Percentiles rank a stretch among this genome's conserved stretches.
Evolutionary conservation across 2,888 invertebrate species (phyloP).

Genomic region (Belgica antarctica): DNA sequence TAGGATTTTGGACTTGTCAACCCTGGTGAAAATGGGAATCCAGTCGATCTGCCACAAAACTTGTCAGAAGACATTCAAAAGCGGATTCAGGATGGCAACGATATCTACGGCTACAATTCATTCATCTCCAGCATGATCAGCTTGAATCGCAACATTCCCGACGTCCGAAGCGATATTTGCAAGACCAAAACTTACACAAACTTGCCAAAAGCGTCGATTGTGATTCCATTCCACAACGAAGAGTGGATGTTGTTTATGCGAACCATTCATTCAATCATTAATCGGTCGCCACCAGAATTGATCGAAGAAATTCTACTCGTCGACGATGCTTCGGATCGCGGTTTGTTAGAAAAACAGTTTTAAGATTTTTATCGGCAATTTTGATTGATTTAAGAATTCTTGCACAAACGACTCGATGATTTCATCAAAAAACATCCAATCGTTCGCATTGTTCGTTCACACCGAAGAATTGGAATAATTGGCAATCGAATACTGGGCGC

Average conservation of each 20-base stretch:
- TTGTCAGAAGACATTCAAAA: not conserved
- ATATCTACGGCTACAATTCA: not conserved
- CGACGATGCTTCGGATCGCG: conserved; percentile 1
- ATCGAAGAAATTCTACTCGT: conserved; percentile 1
- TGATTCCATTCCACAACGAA: conserved; percentile 24
- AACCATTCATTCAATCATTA: not conserved
- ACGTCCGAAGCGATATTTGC: not conserved
- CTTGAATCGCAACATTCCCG: conserved; percentile 10
- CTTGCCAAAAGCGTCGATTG: not conserved
- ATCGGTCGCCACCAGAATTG: not conserved
- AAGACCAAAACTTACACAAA: not conserved
- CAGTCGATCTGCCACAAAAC: not conserved
- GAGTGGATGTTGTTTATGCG: conserved; percentile 14
- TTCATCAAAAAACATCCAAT: conserved; percentile 51
- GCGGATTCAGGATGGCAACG: not conserved
- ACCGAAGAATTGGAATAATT: not conserved
- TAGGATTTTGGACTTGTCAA: not conserved
- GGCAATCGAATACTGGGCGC: not conserved
- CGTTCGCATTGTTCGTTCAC: not conserved
- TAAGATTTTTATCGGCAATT: not conserved
- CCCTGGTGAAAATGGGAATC: conserved; percentile 18
- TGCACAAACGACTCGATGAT: conserved; percentile 64
- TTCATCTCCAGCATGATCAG: not conserved
- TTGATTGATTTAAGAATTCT: not conserved
- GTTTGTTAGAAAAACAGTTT: conserved; percentile 48